Evolutionary conservation across 2,113 vertebrate species (phyloP), one percentile per base, ranked within the genome.

Genomic region (Caranx ignobilis): DNA sequence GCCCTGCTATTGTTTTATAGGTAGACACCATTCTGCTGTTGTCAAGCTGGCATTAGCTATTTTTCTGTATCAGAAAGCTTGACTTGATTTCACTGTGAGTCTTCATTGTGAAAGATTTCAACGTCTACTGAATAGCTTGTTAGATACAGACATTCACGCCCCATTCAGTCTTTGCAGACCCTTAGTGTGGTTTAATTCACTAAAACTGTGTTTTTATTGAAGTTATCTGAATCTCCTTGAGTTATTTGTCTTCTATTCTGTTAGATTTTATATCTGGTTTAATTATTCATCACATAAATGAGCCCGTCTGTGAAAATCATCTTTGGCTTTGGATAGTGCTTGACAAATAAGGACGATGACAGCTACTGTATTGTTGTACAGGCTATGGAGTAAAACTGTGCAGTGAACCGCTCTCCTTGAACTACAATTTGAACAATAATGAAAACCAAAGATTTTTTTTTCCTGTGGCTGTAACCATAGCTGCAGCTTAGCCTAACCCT

Each of bases 401-500:
- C 21, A 39, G 50, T 62, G 0, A 75, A 66, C 3, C 43, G 8
- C 1, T 60, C 85, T 70, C 32, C n/a, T 67, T 61, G 10, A 56
- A 86, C 54, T 54, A 57, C 47, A 73, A 41, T 32, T 48, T 57
- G 11, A 39, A 59, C 9, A 76, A 56, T 57, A 68, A 37, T 26
- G 48, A 66, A 72, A 59, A 76, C 37, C 43, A 60, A 43, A 55
- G 31, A 7, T 21, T 56, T 41, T 50, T 52, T 78, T 39, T 59
- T 19, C 2, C 18, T 73, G 26, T 37, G 37, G 60, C 63, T 55
- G 63, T 60, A 35, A 79, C 65, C 66, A 60, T 34, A 76, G 63
- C 37, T 39, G 45, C 47, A 57, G 83, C 83, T 86, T 61, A 86
- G 67, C 50, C 26, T 71, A 75, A 83, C 77, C 57, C 54, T 59